Base-by-base conservation (phyloP, 2,888 invertebrate species). In the Autographa gamma region DNA sequence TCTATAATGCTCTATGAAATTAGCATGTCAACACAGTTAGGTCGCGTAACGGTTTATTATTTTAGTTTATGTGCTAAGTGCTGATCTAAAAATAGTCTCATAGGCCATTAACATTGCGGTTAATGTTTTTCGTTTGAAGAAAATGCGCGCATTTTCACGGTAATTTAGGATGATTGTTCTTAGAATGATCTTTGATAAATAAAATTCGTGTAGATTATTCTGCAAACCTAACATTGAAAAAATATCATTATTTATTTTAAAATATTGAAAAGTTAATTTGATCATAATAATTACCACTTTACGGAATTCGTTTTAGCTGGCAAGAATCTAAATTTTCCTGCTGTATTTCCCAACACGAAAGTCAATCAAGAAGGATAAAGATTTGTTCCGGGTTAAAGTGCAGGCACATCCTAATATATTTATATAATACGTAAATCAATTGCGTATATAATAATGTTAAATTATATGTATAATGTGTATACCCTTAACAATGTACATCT, bases 41-140 rank as follows among this genome's bases (percentile, higher is more conserved):
- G 43, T 48, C n/a, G 61, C 52, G 31, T 54, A 11, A 66, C 54
- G 19, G 58, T n/a, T 52, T 52, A 62, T 66, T 70, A 60, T 62
- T 64, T 58, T 18, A 25, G 71, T 32, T 16, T 43, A 43, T 41
- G 62, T 72, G 72, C 73, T 65, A 72, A 65, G 62, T 72, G 77
- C 73, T 65, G 68, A 65, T 52, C 48, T 56, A n/a, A 59, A 61
- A 77, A 77, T 68, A 72, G 59, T 64, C 11, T 31, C 13, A 19
- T 48, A 62, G 11, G 38, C 63, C 13, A 25, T 62, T 16, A 19
- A 14, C 54, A 54, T 54, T 2, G 18, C 38, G 41, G 62, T 61
- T 62, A 32, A 58, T 34, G 18, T 60, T 16, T 14, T 56, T 25
- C 38, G 11, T 63, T 63, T 61, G 48, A 60, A 62, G 4, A 61